These are phyloP conservation scores for Lepidiolamprologus cunningtoni DNA, from an alignment of 2,113 vertebrate genomes.

Conservation along the genomic window DNA sequence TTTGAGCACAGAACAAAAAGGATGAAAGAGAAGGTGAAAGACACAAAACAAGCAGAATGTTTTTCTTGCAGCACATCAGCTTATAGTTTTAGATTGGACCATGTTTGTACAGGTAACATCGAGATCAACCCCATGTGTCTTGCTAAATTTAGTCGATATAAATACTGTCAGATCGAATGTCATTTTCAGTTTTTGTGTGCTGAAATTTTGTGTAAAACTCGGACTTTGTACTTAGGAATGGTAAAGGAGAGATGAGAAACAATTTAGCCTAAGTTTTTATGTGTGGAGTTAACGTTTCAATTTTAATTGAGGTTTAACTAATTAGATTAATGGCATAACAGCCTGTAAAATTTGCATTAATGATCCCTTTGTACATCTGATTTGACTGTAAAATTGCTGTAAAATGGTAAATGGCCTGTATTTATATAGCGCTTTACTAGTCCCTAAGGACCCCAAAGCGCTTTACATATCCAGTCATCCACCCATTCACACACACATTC, in stretches of 20 bases:
- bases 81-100: not conserved
- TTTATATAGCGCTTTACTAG: too few species aligned
- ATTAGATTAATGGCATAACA: not conserved
- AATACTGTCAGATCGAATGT: not conserved
- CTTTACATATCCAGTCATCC: too few species aligned
- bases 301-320: not conserved
- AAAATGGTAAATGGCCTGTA: too few species aligned
- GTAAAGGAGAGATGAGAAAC: not conserved
- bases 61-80: not conserved
- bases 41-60: not conserved
- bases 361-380: not conserved
- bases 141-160: not conserved
- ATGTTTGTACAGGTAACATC: not conserved
- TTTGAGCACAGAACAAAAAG: slow-evolving; percentile 83
- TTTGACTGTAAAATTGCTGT: not conserved
- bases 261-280: not conserved
- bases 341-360: not conserved
- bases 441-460: too few species aligned
- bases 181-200: not conserved
- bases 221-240: not conserved
- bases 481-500: too few species aligned
- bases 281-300: not conserved
- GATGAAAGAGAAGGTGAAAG: slow-evolving; percentile 91
- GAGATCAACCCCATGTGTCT: not conserved
- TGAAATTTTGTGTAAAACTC: not conserved